Base-by-base conservation (phyloP, 2,113 vertebrate species). In the Macaca fascicularis region DNA sequence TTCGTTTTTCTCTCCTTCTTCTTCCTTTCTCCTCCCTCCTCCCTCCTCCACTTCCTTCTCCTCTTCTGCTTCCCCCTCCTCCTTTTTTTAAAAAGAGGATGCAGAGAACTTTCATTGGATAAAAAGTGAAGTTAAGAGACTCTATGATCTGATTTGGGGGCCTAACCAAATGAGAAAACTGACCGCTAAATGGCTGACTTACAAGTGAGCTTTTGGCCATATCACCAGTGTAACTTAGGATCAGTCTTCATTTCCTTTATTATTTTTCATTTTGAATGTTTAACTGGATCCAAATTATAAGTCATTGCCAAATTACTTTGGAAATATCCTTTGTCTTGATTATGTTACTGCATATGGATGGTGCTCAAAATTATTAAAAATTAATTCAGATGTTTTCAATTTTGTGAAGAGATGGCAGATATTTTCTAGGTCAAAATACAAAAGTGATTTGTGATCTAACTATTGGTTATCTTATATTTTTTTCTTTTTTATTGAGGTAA, bases 371-470 rank as follows among this genome's bases (percentile, higher is more conserved):
- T 22, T 64, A 79, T 55, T 93, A 70, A 89, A 64, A 86, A 57
- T 97, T 88, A 91, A 89, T 83, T 61, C 89, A 95, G 70, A 38
- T 92, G 19, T 48, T 89, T 38, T 93, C 38, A 45, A 19, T 80
- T 89, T 92, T 87, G 75, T 67, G 64, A 92, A 83, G 75, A 97
- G 57, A 76, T 40, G 12, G 32, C 67, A 35, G 38, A 6, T 80
- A 59, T 90, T 97, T 94, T 96, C 91, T 95, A 94, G 92, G 70
- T 90, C 64, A 80, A 69, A 50, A 48, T 61, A 20, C 25, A 43
- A 74, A 94, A 72, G 72, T 78, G 78, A 61, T 89, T 86, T 94
- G 75, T 67, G 69, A 83, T 61, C 74, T 97, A 59, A 9, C 57
- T 85, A 35, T 40, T 86, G 40, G 43, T 70, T 94, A 48, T 74